Evolutionary conservation across 2,797 vertebrate species (phyloP).

Genomic region (Uromys caudimaculatus): DNA sequence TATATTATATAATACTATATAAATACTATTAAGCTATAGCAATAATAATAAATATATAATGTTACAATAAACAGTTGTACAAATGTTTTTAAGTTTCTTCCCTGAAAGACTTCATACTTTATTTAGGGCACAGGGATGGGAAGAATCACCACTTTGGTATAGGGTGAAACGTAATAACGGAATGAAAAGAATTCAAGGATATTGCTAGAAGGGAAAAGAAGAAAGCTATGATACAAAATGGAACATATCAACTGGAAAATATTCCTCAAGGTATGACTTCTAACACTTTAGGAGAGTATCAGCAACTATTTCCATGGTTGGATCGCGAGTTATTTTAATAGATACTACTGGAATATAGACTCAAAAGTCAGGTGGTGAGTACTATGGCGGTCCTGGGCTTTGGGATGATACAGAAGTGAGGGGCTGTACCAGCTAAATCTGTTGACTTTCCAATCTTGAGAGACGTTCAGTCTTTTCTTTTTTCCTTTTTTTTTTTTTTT

Average conservation of each 20-base stretch:
- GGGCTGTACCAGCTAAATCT: not conserved
- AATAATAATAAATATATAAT: not conserved
- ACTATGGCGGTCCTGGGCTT: not conserved
- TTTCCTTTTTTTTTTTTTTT: not conserved
- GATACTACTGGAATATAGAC: not conserved
- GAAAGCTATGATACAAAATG: not conserved
- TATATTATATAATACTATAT: not conserved
- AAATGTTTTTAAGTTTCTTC: not conserved
- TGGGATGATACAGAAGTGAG: not conserved
- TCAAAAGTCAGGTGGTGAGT: not conserved
- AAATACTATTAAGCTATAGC: not conserved
- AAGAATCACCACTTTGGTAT: not conserved
- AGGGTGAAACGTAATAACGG: not conserved
- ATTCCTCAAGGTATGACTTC: not conserved
- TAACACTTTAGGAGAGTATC: slow-evolving; percentile 8
- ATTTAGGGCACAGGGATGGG: not conserved
- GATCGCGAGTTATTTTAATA: slow-evolving; percentile 36
- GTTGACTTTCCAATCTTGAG: not conserved
- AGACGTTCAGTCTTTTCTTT: not conserved
- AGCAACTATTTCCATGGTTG: not conserved
- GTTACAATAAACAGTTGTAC: not conserved
- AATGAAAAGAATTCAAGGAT: slow-evolving; percentile 14
- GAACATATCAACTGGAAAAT: not conserved
- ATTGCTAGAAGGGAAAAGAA: slow-evolving; percentile 19
- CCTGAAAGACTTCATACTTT: slow-evolving; percentile 42